Conservation (phyloP, 2,113 vertebrate species). For the Calyptomena viridis region DNA sequence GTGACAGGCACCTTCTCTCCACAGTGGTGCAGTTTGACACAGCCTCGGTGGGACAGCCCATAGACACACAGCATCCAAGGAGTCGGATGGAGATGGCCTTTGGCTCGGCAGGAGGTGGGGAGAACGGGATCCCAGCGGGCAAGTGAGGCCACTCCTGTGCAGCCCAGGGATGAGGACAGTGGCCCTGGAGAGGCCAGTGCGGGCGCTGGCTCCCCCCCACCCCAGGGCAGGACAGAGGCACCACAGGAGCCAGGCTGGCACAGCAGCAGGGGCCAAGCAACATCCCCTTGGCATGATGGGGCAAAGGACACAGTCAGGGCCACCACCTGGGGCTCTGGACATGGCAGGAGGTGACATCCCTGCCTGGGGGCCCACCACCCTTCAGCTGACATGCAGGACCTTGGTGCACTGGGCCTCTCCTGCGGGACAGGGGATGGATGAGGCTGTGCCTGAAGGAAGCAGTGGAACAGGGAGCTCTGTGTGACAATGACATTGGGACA, state of each 20-base stretch:
- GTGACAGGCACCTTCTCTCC: not conserved
- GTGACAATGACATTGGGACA: not conserved
- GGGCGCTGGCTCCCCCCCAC: rapidly evolving
- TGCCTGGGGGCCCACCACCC: not conserved
- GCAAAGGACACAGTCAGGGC: not conserved
- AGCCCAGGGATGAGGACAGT: rapidly evolving
- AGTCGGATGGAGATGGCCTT: constrained; percentile 8
- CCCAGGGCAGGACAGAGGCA: not conserved
- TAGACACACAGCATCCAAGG: not conserved
- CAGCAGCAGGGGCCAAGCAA: not conserved
- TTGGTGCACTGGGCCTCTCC: not conserved
- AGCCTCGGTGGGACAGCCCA: not conserved
- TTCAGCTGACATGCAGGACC: not conserved
- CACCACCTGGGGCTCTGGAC: not conserved
- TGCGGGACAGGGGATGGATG: not conserved
- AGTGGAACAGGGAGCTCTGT: rapidly evolving
- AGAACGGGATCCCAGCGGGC: not conserved
- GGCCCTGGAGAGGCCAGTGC: not conserved
- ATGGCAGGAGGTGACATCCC: not conserved
- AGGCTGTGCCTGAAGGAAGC: not conserved
- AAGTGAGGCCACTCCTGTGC: not conserved
- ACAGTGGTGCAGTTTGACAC: not conserved
- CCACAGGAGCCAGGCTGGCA: rapidly evolving
- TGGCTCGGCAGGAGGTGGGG: not conserved
- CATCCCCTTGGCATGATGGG: rapidly evolving